Conservation (phyloP, 2,888 invertebrate species). For the Drosophila limbata region DNA sequence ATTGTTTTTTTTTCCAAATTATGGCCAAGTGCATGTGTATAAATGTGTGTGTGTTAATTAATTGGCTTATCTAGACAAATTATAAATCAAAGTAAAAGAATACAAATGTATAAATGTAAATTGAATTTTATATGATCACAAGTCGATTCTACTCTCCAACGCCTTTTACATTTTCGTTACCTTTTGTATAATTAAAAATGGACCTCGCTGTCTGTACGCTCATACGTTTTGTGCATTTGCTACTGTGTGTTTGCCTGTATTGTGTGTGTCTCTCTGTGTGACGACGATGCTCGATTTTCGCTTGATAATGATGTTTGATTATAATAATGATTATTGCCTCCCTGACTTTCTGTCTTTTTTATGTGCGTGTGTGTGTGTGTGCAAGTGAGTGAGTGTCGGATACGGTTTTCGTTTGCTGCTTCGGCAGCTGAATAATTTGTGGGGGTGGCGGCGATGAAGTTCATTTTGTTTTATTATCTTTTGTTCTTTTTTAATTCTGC, state of each 20-base stretch:
- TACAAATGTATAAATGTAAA: constrained; percentile 13
- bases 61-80: constrained; percentile 51
- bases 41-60: constrained; percentile 62
- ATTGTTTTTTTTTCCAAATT: constrained; percentile 77
- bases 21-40: constrained; percentile 69
- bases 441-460: constrained; percentile 42
- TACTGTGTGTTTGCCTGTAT: constrained; percentile 37
- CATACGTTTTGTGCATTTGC: constrained; percentile 53
- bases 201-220: constrained; percentile 48
- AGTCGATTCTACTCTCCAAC: constrained; percentile 25
- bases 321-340: constrained; percentile 67
- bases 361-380: constrained; percentile 16
- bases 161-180: constrained; percentile 59
- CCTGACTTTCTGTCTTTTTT: constrained; percentile 49
- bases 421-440: constrained; percentile 46
- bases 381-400: constrained; percentile 30
- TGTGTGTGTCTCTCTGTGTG: constrained; percentile 41
- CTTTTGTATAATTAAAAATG: constrained; percentile 75
- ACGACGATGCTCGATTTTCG: constrained; percentile 65
- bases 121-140: constrained; percentile 17
- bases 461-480: constrained; percentile 30
- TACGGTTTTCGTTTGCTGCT: constrained; percentile 48
- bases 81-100: constrained; percentile 39
- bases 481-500: constrained; percentile 17
- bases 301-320: constrained; percentile 74